Evolutionary conservation across 2,797 vertebrate genomes (phyloP), one percentile per base, ranked within the genome.

Genomic region (Rhinatrema bivittatum): DNA sequence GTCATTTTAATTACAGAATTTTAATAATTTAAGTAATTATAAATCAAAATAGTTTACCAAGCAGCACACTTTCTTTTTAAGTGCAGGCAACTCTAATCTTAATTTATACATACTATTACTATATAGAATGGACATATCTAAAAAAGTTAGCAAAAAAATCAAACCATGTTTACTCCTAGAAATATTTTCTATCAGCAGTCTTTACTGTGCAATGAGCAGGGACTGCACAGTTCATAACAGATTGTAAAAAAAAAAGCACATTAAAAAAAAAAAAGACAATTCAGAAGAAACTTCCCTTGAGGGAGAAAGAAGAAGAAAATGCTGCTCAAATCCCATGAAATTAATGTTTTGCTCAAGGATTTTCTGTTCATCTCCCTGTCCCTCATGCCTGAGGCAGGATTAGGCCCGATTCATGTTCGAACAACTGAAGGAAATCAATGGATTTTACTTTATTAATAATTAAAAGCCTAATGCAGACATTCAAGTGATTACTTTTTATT

Each of bases 391-490:
- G 61, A 68, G 78, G 80, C 74, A 71, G 73, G 75, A 85, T 83
- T 83, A 83, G 73, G 57, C 74, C 72, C 74, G 75, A 66, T 42
- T 70, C 50, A n/a, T 76, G 77, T 82, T 78, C 70, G 68, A 82
- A 81, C 79, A 86, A 86, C 80, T 79, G 72, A 66, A 82, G 68
- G 74, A 88, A 88, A 92, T 89, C 79, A 86, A 92, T 93, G 80
- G 74, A 72, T 84, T 76, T 73, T 62, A 69, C 64, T 74, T 79
- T 81, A 87, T 89, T 86, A 89, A 88, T 89, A 89, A 87, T 88
- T 91, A 87, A 91, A 87, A 73, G 74, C 61, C 71, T 68, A 76
- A 77, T 62, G 64, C 59, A 55, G 68, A 61, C 63, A 67, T 74
- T 63, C 63, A 70, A 74, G 64, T 78, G 69, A 82, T 81, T 82